Conservation (phyloP, 2,797 vertebrate genomes). For the Aeoliscus strigatus region DNA sequence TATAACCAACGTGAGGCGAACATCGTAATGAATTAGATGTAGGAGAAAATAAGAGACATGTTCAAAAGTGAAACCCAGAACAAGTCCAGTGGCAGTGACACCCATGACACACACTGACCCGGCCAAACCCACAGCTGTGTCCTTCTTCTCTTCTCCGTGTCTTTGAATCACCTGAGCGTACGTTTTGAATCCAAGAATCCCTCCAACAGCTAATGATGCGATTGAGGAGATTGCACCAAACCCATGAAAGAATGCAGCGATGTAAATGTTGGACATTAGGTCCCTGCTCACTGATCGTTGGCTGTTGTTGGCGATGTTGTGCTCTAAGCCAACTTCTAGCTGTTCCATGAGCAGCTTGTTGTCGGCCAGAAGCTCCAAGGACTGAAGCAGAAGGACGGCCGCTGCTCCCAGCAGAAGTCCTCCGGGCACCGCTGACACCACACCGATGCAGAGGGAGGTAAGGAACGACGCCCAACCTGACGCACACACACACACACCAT, state of each 20-base stretch:
- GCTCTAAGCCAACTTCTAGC: no score
- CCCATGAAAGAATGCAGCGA: no score
- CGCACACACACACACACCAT: not conserved
- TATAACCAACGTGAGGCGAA: no score
- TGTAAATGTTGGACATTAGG: no score
- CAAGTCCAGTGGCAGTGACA: slow-evolving; percentile 1
- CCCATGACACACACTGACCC: not conserved
- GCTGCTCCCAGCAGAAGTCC: slow-evolving; percentile 11
- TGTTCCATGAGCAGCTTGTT: slow-evolving; percentile 2
- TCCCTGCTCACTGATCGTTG: no score
- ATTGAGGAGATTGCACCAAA: not conserved
- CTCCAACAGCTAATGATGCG: not conserved
- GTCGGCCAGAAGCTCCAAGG: slow-evolving; percentile 10
- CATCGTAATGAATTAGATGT: no score
- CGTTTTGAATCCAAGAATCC: not conserved
- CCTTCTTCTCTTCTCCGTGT: not conserved
- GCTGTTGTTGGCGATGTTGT: no score
- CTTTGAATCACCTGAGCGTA: not conserved
- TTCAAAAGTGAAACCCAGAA: slow-evolving; percentile 5
- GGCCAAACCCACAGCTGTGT: not conserved
- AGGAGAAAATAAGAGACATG: no score
- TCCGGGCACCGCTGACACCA: slow-evolving; percentile 2
- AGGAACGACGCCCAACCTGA: not conserved
- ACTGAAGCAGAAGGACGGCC: not conserved
- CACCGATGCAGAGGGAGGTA: not conserved